phyloP scores from a whole-genome alignment of 2,888 invertebrate genomes.

The Odontothrips loti region DNA sequence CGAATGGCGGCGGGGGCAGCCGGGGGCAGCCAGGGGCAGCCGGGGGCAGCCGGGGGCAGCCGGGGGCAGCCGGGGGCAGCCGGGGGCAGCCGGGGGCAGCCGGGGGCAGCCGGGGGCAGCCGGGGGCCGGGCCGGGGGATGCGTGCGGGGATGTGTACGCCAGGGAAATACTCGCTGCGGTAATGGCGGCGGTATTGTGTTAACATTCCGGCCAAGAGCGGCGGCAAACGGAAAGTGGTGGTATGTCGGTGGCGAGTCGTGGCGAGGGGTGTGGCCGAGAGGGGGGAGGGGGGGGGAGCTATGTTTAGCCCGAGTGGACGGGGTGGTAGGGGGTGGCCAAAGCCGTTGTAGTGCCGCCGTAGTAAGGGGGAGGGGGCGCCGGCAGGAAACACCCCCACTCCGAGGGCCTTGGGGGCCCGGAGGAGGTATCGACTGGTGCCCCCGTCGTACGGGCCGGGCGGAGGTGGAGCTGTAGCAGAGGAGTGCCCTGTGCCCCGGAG shows the following conservation, averaged over 20 bases:
- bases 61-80: too few species aligned
- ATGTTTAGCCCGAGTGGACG: neutral
- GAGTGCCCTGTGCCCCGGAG: neutral
- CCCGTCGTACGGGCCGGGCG: neutral
- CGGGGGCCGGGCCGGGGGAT: neutral
- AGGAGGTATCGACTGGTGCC: neutral
- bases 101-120: too few species aligned
- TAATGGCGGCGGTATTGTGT: constrained; percentile 8
- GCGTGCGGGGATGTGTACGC: neutral
- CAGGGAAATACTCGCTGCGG: neutral
- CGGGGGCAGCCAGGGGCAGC: too few species aligned
- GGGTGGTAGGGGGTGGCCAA: neutral
- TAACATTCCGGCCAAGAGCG: neutral
- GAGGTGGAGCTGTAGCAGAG: too few species aligned
- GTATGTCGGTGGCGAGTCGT: too few species aligned
- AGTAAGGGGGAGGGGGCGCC: neutral
- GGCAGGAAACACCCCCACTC: too few species aligned
- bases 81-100: too few species aligned
- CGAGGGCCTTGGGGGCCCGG: neutral
- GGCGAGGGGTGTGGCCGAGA: neutral
- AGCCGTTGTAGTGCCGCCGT: constrained; percentile 13
- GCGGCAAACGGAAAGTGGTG: neutral
- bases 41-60: too few species aligned
- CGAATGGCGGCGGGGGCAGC: neutral
- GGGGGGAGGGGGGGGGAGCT: neutral